These are phyloP conservation scores for Argyra leucocephala DNA, from an alignment of 2,888 invertebrate species.

Conservation along the genomic window DNA sequence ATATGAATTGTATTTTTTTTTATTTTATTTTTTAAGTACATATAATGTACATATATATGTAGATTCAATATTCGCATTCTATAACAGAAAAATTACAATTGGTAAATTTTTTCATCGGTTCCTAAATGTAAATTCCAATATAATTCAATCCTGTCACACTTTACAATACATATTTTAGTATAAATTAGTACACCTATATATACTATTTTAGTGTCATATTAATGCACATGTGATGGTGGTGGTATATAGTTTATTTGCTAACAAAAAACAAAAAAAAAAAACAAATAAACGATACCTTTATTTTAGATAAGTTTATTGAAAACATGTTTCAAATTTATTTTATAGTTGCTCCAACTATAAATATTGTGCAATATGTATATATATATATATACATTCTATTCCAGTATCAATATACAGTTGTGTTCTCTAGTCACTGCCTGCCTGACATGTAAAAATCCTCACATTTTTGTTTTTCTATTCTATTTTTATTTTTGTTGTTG, in stretches of 20 bases:
- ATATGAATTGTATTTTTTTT: not conserved
- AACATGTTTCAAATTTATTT: not conserved
- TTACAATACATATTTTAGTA: not conserved
- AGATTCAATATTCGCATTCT: conserved; percentile 1
- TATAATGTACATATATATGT: no score
- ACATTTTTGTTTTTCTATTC: not conserved
- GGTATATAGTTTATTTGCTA: no score
- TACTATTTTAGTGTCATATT: not conserved
- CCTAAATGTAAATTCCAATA: conserved; percentile 4
- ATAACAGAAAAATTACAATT: not conserved
- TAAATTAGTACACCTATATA: not conserved
- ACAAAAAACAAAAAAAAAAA: not conserved
- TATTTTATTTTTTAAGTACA: no score
- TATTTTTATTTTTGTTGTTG: not conserved
- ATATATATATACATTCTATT: no score
- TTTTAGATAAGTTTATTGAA: not conserved
- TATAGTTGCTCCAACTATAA: not conserved
- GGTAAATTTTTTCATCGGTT: not conserved
- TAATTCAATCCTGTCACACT: not conserved
- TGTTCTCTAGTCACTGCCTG: not conserved
- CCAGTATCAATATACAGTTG: not conserved
- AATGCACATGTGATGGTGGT: not conserved
- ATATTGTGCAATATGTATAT: no score
- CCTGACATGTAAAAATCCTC: not conserved
- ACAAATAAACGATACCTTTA: not conserved